phyloP scores from a whole-genome alignment of 2,888 invertebrate genomes.

The Dorcus parallelipipedus region DNA sequence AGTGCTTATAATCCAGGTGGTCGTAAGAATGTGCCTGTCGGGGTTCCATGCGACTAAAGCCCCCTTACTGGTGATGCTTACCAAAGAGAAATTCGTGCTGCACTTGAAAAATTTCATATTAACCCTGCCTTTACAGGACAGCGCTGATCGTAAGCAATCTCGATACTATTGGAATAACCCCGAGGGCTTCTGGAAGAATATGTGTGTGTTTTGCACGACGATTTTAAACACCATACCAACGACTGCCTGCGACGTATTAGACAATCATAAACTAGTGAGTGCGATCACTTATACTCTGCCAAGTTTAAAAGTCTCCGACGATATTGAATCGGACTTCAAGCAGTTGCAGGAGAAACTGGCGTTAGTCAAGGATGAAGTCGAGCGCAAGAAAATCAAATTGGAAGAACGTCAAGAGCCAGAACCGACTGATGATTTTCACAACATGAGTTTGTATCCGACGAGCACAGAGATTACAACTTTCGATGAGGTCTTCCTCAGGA shows the following conservation, averaged over 20 bases:
- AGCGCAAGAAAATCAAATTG: slow-evolving; percentile 20
- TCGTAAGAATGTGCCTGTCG: slow-evolving; percentile 46
- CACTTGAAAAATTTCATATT: slow-evolving; percentile 27
- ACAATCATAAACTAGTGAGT: slow-evolving; percentile 29
- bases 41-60: slow-evolving; percentile 25
- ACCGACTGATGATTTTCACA: slow-evolving; percentile 54
- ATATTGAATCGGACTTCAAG: slow-evolving; percentile 46
- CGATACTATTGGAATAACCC: slow-evolving; percentile 28
- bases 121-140: slow-evolving; percentile 20
- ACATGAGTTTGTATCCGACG: slow-evolving; percentile 54
- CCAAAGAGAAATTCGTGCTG: slow-evolving; percentile 24
- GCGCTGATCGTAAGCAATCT: slow-evolving; percentile 17
- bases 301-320: slow-evolving; percentile 27
- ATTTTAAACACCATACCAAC: slow-evolving; percentile 41
- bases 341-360: slow-evolving; percentile 41
- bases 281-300: slow-evolving; percentile 27
- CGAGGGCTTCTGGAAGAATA: slow-evolving; percentile 30
- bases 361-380: slow-evolving; percentile 43
- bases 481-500: slow-evolving; percentile 50
- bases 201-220: slow-evolving; percentile 35
- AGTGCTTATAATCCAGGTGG: slow-evolving; percentile 50
- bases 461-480: slow-evolving; percentile 42
- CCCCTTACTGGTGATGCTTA: slow-evolving; percentile 23
- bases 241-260: slow-evolving; percentile 35
- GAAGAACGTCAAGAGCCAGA: slow-evolving; percentile 48